phyloP scores from a whole-genome alignment of 2,888 invertebrate genomes.

The Boloria selene region DNA sequence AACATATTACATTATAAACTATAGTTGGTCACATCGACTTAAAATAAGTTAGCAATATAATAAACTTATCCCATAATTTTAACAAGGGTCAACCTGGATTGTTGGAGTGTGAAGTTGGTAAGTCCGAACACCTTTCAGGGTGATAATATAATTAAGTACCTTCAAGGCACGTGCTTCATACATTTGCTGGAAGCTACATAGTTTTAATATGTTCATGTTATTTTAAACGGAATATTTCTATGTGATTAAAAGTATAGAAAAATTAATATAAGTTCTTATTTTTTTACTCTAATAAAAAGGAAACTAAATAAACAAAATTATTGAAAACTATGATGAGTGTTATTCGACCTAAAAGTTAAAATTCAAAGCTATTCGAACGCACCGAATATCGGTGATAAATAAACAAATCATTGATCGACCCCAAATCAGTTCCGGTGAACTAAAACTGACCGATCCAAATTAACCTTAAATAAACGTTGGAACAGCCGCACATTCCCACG shows the following conservation, averaged over 20 bases:
- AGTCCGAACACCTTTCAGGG: conserved; percentile 56
- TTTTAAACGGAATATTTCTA: no score
- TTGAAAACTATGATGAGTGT: conserved; percentile 1
- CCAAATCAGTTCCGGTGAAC: conserved; percentile 53
- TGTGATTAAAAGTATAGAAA: neutral
- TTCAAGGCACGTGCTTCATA: conserved; percentile 48
- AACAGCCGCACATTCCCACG: conserved; percentile 62
- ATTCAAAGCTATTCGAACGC: conserved; percentile 22
- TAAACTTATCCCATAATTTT: conserved; percentile 41
- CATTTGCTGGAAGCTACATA: neutral
- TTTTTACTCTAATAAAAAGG: no score
- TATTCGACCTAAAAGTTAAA: conserved; percentile 13
- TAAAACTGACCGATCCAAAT: conserved; percentile 66
- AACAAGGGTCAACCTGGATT: conserved; percentile 45
- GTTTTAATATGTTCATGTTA: neutral
- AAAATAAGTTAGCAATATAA: neutral
- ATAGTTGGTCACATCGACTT: neutral
- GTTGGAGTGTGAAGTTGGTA: conserved; percentile 48
- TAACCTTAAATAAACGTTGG: conserved; percentile 73
- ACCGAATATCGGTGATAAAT: conserved; percentile 30
- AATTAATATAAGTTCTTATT: neutral
- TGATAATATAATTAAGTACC: conserved; percentile 62
- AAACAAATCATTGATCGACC: conserved; percentile 34
- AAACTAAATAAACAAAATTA: neutral
- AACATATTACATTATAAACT: neutral